Percentiles rank a stretch among this genome's conserved stretches.
Evolutionary conservation across 2,113 vertebrate species (phyloP).

Genomic region (Eulemur rufifrons): DNA sequence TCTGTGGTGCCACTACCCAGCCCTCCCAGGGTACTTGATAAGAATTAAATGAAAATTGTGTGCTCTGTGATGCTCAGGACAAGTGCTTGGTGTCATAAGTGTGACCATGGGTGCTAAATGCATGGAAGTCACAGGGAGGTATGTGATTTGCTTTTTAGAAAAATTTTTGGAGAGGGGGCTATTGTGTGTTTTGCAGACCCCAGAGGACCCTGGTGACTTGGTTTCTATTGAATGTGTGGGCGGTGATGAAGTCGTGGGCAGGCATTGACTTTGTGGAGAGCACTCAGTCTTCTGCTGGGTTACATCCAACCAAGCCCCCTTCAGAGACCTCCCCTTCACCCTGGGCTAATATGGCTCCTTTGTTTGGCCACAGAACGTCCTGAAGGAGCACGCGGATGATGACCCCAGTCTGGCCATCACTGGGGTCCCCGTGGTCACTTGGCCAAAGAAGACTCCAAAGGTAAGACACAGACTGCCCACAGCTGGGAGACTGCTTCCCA

Average conservation of each 20-base stretch:
- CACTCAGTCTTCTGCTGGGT: not conserved
- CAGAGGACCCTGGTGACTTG: not conserved
- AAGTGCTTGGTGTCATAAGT: not conserved
- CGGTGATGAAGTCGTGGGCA: not conserved
- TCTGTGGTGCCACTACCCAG: too few species aligned
- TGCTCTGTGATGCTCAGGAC: not conserved
- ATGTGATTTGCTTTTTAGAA: not conserved
- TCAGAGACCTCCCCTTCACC: not conserved
- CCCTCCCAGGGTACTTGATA: too few species aligned
- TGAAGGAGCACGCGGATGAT: slow-evolving; percentile 96
- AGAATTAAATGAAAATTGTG: not conserved
- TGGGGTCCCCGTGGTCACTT: slow-evolving; percentile 93
- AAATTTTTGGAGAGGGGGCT: not conserved
- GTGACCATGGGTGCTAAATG: not conserved
- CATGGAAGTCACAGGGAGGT: not conserved
- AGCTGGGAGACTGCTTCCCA: not conserved
- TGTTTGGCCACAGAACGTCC: slow-evolving; percentile 88
- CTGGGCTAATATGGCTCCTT: slow-evolving; percentile 74
- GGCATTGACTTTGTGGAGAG: not conserved
- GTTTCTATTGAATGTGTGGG: not conserved
- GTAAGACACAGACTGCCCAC: slow-evolving; percentile 75
- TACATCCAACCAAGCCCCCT: not conserved
- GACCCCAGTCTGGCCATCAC: slow-evolving; percentile 93
- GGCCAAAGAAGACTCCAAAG: slow-evolving; percentile 95
- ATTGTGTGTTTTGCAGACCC: not conserved